Base-by-base conservation (phyloP, 2,888 invertebrate genomes). In the Crematogaster levior region DNA sequence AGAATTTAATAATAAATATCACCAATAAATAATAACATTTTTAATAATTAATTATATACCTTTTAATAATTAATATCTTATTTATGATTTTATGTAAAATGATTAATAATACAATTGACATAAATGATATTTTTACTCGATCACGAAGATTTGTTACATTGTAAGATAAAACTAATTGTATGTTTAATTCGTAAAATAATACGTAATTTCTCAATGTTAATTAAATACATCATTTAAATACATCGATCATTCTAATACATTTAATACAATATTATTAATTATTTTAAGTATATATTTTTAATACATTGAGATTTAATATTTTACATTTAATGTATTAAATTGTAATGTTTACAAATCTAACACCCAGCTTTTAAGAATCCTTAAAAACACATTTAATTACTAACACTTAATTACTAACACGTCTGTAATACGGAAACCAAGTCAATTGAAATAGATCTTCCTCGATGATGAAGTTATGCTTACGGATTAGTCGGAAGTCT, bases 401-500 rank as follows among this genome's bases (percentile, higher is more conserved):
- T 30, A 30, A 73, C 10, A 12, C 40, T n/a, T 15, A 40, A n/a
- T 56, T 34, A 68, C 3, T 27, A 27, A 72, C 10, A 12, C 43
- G 30, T 61, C 18, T 27, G 15, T 37, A 21, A 30, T 40, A 48
- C 10, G n/a, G 10, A 3, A 24, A 37, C 10, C 27, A 40, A 63
- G n/a, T 12, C 24, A 63, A 75, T 75, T 53, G 40, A 66, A 43
- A 21, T 43, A 43, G 18, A 68, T 18, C 4, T 43, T 5, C 15
- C 27, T 15, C n/a, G 56, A 58, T 43, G 30, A 79, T 56, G 27
- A 77, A 77, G 66, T 77, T 53, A 77, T 21, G 30, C 3, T 10
- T n/a, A 56, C 43, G 66, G 21, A 77, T 77, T 66, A 77, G 43
- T 18, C 12, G 12, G 10, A 21, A 77, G 43, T 40, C n/a, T 40